Evolutionary conservation across 2,113 vertebrate species (phyloP).

Genomic region (Clarias gariepinus): DNA sequence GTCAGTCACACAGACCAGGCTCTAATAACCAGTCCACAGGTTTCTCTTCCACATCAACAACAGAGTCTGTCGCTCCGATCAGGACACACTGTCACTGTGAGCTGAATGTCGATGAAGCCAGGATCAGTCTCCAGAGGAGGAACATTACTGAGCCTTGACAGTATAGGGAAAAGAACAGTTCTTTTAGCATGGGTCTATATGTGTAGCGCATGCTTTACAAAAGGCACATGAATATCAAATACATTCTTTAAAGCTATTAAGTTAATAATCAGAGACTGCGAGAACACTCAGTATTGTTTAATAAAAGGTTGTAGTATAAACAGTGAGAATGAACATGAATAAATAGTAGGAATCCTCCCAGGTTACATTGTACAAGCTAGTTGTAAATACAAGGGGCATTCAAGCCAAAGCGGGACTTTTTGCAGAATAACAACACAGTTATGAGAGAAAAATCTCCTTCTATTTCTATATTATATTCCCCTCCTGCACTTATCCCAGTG

Average conservation of each 20-base stretch:
- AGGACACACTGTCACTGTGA: conserved; percentile 11
- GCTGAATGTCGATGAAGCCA: conserved; percentile 15
- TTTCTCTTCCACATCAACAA: conserved; percentile 31
- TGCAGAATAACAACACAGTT: too few relatives aligned
- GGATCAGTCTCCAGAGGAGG: conserved; percentile 10
- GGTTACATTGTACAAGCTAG: neutral
- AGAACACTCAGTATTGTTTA: neutral
- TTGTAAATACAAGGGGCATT: too few relatives aligned
- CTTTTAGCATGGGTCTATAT: neutral
- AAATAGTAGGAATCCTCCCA: neutral
- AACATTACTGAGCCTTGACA: conserved; percentile 12
- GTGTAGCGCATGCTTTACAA: neutral
- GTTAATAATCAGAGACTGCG: neutral
- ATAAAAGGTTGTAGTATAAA: neutral
- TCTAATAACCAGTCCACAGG: conserved; percentile 34
- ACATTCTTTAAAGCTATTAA: neutral
- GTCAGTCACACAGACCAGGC: conserved; percentile 1
- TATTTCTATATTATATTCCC: too few relatives aligned
- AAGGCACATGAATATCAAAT: neutral
- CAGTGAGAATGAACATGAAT: neutral
- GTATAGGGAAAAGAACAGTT: neutral
- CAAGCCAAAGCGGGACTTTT: too few relatives aligned
- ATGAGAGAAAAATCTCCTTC: too few relatives aligned
- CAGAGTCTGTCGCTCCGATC: conserved; percentile 14
- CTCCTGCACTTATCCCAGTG: too few relatives aligned